Percentiles rank a stretch among this genome's conserved stretches.
Conservation (phyloP, 2,888 invertebrate genomes). For the Idaea dimidiata region DNA sequence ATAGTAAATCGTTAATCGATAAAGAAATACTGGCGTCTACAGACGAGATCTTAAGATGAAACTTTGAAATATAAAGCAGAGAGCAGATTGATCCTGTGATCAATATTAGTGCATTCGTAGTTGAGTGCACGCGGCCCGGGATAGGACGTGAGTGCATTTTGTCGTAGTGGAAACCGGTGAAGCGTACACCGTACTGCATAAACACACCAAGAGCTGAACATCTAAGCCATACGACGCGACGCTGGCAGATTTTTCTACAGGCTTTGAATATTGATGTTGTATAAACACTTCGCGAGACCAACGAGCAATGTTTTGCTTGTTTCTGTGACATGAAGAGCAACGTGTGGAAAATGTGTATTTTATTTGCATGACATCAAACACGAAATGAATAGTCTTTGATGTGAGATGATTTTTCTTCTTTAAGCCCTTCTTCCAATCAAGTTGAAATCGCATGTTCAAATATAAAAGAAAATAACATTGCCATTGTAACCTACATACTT, state of each 20-base stretch:
- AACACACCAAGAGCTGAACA: conserved; percentile 59
- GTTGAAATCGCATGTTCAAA: not conserved
- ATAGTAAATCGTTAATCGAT: conserved; percentile 20
- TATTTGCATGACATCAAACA: conserved; percentile 23
- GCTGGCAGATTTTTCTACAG: conserved; percentile 57
- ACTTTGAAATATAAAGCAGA: conserved; percentile 32
- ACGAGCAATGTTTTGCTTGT: conserved; percentile 31
- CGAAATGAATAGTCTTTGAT: conserved; percentile 18
- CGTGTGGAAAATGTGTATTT: conserved; percentile 30
- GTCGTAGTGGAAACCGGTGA: conserved; percentile 69
- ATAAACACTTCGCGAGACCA: conserved; percentile 42
- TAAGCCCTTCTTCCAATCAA: not conserved
- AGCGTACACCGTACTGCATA: conserved; percentile 60
- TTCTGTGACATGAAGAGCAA: conserved; percentile 37
- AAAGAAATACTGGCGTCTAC: conserved; percentile 25
- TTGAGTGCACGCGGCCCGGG: conserved; percentile 56
- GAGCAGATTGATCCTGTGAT: conserved; percentile 51
- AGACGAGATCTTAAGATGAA: conserved; percentile 30
- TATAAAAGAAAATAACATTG: not conserved
- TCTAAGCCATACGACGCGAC: conserved; percentile 38
- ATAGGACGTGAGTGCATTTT: conserved; percentile 74
- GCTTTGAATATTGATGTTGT: conserved; percentile 66
- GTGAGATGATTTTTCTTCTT: conserved; percentile 11
- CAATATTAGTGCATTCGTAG: conserved; percentile 67
- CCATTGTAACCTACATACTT: not conserved